Evolutionary conservation across 1,140 invertebrate genomes (phyloP), one percentile per base, ranked within the genome.

Genomic region (Hirudo medicinalis): DNA sequence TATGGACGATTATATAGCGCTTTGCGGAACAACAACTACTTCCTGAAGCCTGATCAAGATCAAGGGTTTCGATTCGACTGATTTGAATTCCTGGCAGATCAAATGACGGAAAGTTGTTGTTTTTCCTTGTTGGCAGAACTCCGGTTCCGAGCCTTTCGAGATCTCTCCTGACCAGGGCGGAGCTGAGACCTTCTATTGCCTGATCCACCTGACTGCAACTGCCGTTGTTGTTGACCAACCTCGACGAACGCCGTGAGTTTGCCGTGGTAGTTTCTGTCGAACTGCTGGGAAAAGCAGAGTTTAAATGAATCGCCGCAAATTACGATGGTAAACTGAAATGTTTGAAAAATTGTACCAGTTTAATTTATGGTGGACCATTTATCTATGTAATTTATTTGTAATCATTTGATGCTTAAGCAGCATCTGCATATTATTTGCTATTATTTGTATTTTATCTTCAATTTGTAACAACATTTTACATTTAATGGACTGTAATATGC

Each of bases 51-150:
- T 22, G n/a, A 67, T 43, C 72, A 27, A 69, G 32, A 40, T 72
- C 72, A 11, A 72, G 22, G 4, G 72, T 72, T 53, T 72, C 72
- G 2, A 72, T 55, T 40, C 72, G 72, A 63, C 72, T 72, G 68
- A 72, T 72, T 66, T 72, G 72, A 53, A 72, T 72, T 17, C 72
- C 72, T 17, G 72, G 72, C 20, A 72, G 71, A 40, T 72, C 71
- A 40, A 68, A 68, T 27, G 60, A 25, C 13, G 67, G n/a, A 29
- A 40, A 40, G 40, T 36, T 29, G 67, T 36, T 29, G 29, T 36
- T 68, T 40, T 68, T 40, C 17, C 67, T 36, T 5, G 67, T 29
- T 6, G 40, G 20, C 20, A 63, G 20, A 25, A 27, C 57, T 20
- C 29, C 29, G 1, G 57, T 27, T 15, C 55, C 20, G 25, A 25